Conservation (phyloP, 2,797 vertebrate species). For the Chloroceryle inda region DNA sequence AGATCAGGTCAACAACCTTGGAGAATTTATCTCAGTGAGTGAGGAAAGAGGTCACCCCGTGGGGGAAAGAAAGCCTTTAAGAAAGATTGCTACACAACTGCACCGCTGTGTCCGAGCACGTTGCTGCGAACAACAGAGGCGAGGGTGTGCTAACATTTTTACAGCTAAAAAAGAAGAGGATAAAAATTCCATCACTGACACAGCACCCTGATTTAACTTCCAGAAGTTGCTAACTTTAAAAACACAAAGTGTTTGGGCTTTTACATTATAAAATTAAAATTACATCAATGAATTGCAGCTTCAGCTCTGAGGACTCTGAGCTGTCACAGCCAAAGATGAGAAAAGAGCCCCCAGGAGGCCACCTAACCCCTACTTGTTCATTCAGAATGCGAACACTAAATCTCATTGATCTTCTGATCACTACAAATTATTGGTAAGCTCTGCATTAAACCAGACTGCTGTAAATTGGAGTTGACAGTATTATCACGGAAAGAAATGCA, state of each 20-base stretch:
- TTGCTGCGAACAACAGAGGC: not conserved
- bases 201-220: not conserved
- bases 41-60: not conserved
- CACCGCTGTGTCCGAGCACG: not conserved
- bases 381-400: slow-evolving; percentile 57
- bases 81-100: not conserved
- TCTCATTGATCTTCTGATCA: slow-evolving; percentile 71
- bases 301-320: slow-evolving; percentile 2
- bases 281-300: slow-evolving; percentile 1
- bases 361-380: slow-evolving; percentile 38
- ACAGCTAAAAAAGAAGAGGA: not conserved
- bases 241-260: not conserved
- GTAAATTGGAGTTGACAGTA: slow-evolving; percentile 58
- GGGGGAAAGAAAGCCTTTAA: not conserved
- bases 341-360: slow-evolving; percentile 3
- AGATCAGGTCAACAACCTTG: slow-evolving; percentile 29
- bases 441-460: slow-evolving; percentile 34
- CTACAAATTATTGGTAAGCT: slow-evolving; percentile 69
- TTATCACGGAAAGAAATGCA: slow-evolving; percentile 61
- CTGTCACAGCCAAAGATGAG: not conserved
- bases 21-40: slow-evolving; percentile 34
- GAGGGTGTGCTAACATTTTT: not conserved
- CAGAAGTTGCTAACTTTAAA: not conserved
- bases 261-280: slow-evolving; percentile 28
- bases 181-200: not conserved